Base-by-base conservation (phyloP, 2,113 vertebrate genomes). In the Archocentrus centrarchus region DNA sequence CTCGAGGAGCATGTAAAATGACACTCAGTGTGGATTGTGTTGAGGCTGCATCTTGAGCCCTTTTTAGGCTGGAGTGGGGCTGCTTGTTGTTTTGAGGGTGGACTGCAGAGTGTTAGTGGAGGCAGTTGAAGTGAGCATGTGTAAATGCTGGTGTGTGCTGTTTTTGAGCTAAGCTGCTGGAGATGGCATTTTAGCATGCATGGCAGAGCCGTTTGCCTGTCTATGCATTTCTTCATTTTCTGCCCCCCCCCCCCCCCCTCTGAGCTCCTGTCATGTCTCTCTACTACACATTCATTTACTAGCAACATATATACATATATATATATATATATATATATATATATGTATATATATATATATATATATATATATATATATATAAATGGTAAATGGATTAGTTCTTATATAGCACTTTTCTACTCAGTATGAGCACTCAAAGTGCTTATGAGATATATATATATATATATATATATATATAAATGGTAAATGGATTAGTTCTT, bases 121-220 rank as follows among this genome's bases (percentile, higher is more conserved):
- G 20, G 44, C 10, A 53, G 17, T 32, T 73, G 17, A 10, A 53
- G 24, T 6, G 50, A 78, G 63, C 79, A 79, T 83, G 85, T 85
- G 85, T 90, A 77, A 81, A 70, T 93, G 92, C 90, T 92, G 86
- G 6, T 86, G 75, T 89, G 77, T 91, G 88, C 92, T 89, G 79
- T 91, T 94, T 90, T 88, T 79, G 83, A 84, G 59, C 81, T 90
- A 86, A 91, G 92, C 90, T 93, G 88, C 93, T 84, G 85, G 83
- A 89, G 82, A 90, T 84, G 79, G 82, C 89, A 60, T 87, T 93
- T 93, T 93, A 93, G 78, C 84, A 90, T 92, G 90, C 87, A 87
- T 32, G 81, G 85, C 91, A 89, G 89, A 93, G 88, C 59, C 2
- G 55, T 89, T 88, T 90, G 82, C 85, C 75, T 92, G 84, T 93